A percentile compares a stretch with the other conserved stretches of the same genome.
phyloP scores from a whole-genome alignment of 2,888 invertebrate genomes.

The Alentia gelatinosa region DNA sequence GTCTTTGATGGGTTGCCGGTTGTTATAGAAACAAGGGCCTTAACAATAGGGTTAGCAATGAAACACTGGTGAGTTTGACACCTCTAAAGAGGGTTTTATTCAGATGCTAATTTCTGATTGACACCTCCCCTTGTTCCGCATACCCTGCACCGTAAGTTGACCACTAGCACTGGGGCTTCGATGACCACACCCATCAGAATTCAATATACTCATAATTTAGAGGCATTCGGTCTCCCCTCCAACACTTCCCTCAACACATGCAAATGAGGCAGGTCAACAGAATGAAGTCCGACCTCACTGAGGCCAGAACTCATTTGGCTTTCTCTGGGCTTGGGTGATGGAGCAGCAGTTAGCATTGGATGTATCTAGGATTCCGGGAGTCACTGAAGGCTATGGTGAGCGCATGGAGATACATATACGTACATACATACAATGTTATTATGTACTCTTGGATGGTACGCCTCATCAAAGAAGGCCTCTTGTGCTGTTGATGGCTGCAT shows the following conservation, averaged over 20 bases:
- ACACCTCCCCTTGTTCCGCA: background rate
- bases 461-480: too few species aligned
- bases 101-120: background rate
- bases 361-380: too few species aligned
- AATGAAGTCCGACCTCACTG: background rate
- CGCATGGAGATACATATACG: background rate
- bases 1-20: background rate
- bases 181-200: background rate
- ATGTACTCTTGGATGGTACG: too few species aligned
- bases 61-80: background rate
- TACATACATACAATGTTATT: too few species aligned
- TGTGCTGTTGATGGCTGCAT: too few species aligned
- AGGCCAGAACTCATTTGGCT: background rate
- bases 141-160: background rate
- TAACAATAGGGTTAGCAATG: background rate
- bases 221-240: background rate
- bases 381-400: background rate
- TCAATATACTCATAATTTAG: slow-evolving; percentile 3
- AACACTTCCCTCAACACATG: background rate
- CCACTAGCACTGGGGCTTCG: background rate
- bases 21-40: background rate
- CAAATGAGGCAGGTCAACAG: background rate
- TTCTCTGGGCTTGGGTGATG: background rate
- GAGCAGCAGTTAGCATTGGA: too few species aligned
- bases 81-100: background rate